Evolutionary conservation across 2,888 invertebrate species (phyloP), one percentile per base, ranked within the genome.

Genomic region (Rhagophthalmus giganteus): DNA sequence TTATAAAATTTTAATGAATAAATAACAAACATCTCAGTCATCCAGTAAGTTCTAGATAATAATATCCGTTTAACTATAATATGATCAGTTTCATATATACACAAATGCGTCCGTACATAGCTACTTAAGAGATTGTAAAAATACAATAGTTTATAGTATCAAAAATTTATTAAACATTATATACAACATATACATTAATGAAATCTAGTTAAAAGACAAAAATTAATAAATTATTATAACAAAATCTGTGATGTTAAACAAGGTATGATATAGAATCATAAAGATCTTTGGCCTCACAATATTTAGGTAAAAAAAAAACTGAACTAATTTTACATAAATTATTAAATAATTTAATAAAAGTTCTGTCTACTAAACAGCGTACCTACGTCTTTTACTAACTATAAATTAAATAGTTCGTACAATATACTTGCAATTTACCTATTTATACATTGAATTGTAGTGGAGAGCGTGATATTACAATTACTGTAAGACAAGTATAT

Each of bases 211-310:
- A 16, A 33, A 41, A 32, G 31, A 34, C 24, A 42, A 8, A n/a
- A 34, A 9, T 27, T 44, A 44, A 20, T 9, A n/a, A 33, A 33
- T 42, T 34, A 34, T 42, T 31, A 31, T 12, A 32, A 14, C 8
- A 13, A 15, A 15, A 2, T n/a, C 14, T 35, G 35, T 44, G 44
- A 44, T 35, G 35, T 44, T 32, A 25, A 33, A 15, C 10, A 37
- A 37, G 25, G 25, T 5, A 37, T 14, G 25, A 25, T 26, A 37
- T 27, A 31, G 16, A 26, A 25, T 24, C 16, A 34, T 42, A 34
- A 44, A 44, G 44, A 35, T 44, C 44, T 44, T 44, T 44, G 44
- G 44, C 35, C 34, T 44, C 44, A 44, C 44, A 44, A 37, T 13
- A 26, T 10, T 25, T n/a, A n/a, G n/a, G n/a, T n/a, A n/a, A 10